Conservation (phyloP, 2,797 vertebrate species). For the Pseudochromis fuscus region DNA sequence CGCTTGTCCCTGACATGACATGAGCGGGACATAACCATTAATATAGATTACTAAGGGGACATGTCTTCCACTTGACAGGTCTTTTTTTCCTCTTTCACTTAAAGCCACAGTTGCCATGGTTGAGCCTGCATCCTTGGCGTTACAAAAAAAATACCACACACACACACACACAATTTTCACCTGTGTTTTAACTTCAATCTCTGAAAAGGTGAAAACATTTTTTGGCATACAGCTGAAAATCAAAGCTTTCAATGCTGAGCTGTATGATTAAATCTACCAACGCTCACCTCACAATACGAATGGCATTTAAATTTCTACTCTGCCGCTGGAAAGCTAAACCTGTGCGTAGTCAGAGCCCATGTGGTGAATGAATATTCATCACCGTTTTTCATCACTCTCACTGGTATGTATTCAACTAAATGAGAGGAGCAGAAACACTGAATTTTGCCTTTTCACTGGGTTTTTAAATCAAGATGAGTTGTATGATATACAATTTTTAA, state of each 20-base stretch:
- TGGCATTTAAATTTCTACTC: constrained; percentile 58
- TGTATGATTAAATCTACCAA: constrained; percentile 58
- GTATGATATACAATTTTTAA: constrained; percentile 38
- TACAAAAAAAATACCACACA: too few relatives aligned
- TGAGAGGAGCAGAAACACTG: constrained; percentile 29
- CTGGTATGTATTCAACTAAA: constrained; percentile 46
- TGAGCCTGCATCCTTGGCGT: constrained; percentile 34
- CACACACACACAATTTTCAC: constrained; percentile 24
- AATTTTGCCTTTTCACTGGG: constrained; percentile 46
- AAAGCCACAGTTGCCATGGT: constrained; percentile 46
- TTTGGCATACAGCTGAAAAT: constrained; percentile 36
- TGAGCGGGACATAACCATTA: constrained; percentile 71
- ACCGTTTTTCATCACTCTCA: constrained; percentile 48
- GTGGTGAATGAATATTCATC: constrained; percentile 75
- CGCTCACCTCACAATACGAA: constrained; percentile 62
- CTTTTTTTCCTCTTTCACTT: constrained; percentile 63
- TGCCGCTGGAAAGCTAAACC: constrained; percentile 61
- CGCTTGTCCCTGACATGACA: constrained; percentile 70
- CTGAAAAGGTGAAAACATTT: constrained; percentile 30
- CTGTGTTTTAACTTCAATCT: constrained; percentile 39
- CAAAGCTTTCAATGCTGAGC: constrained; percentile 45
- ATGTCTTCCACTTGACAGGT: constrained; percentile 67
- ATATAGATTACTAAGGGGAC: constrained; percentile 76
- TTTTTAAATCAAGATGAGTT: constrained; percentile 56
- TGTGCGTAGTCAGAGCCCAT: constrained; percentile 51